These are phyloP conservation scores for Passer domesticus DNA, from an alignment of 2,113 vertebrate species.

Conservation along the genomic window DNA sequence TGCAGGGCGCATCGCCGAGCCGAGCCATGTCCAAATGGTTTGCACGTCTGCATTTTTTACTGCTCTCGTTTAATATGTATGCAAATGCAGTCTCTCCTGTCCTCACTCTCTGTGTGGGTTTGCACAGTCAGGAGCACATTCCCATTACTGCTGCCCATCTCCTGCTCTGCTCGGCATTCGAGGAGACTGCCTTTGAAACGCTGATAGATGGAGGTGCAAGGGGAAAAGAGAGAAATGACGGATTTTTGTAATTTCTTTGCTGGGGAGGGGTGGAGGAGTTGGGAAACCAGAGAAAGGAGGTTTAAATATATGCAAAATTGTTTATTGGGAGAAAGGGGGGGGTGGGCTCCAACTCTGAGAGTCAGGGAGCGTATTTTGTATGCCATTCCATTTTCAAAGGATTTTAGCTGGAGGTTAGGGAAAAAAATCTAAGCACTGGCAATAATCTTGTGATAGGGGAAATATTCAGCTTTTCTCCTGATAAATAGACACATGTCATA, in stretches of 20 bases:
- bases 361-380: background rate
- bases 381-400: conserved; percentile 36
- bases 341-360: background rate
- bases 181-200: conserved; percentile 76
- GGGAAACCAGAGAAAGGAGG: conserved; percentile 47
- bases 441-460: conserved; percentile 56
- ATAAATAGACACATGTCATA: conserved; percentile 16
- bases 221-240: conserved; percentile 71
- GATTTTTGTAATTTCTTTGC: conserved; percentile 73
- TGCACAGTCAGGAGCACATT: conserved; percentile 78
- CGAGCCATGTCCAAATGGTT: conserved; percentile 80
- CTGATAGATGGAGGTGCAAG: conserved; percentile 80
- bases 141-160: conserved; percentile 77
- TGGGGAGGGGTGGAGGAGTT: conserved; percentile 35
- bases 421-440: conserved; percentile 23
- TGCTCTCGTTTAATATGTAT: conserved; percentile 85
- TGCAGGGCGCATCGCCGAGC: conserved; percentile 72
- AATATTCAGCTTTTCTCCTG: conserved; percentile 43
- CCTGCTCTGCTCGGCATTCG: conserved; percentile 71
- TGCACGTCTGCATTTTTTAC: conserved; percentile 84
- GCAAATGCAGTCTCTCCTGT: conserved; percentile 80
- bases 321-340: conserved; percentile 54
- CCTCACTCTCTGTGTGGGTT: conserved; percentile 74
- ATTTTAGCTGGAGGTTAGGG: conserved; percentile 62
- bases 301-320: conserved; percentile 76